Conservation (phyloP, 1,140 invertebrate genomes). For the Bombus pascuorum region DNA sequence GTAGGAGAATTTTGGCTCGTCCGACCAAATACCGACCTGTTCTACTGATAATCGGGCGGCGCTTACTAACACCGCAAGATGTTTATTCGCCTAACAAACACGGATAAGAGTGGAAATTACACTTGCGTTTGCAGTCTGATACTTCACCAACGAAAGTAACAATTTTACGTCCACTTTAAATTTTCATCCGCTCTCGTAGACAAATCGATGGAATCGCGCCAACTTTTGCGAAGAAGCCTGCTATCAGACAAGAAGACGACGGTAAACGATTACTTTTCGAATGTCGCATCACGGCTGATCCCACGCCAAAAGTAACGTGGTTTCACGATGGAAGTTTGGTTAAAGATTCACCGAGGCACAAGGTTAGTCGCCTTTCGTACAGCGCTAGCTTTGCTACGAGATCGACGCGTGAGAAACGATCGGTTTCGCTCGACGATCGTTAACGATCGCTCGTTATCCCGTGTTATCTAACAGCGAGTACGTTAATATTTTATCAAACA, state of each 20-base stretch:
- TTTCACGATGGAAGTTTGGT: slow-evolving; percentile 93
- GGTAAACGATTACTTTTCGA: slow-evolving; percentile 97
- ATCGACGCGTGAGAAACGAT: too few species aligned
- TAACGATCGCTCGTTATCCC: too few species aligned
- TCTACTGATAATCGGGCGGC: not conserved
- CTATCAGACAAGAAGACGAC: slow-evolving; percentile 98
- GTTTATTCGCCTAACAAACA: not conserved
- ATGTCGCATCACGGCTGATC: slow-evolving; percentile 97
- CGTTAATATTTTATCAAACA: not conserved
- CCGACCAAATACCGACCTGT: not conserved
- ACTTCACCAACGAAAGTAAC: not conserved
- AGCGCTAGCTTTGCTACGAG: too few species aligned
- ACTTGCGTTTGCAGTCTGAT: not conserved
- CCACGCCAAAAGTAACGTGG: slow-evolving; percentile 95
- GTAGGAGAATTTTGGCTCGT: not conserved
- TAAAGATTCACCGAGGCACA: slow-evolving; percentile 90
- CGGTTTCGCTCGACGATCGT: too few species aligned
- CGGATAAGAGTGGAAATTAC: not conserved
- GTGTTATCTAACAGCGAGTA: too few species aligned
- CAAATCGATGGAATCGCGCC: slow-evolving; percentile 98
- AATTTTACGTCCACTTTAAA: too few species aligned
- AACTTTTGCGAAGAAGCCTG: slow-evolving; percentile 98
- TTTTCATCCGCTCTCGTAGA: slow-evolving; percentile 82
- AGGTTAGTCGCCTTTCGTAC: slow-evolving; percentile 83
- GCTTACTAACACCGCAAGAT: not conserved